Evolutionary conservation across 1,140 invertebrate species (phyloP), one percentile per base, ranked within the genome.

Genomic region (Drosophila triauraria): DNA sequence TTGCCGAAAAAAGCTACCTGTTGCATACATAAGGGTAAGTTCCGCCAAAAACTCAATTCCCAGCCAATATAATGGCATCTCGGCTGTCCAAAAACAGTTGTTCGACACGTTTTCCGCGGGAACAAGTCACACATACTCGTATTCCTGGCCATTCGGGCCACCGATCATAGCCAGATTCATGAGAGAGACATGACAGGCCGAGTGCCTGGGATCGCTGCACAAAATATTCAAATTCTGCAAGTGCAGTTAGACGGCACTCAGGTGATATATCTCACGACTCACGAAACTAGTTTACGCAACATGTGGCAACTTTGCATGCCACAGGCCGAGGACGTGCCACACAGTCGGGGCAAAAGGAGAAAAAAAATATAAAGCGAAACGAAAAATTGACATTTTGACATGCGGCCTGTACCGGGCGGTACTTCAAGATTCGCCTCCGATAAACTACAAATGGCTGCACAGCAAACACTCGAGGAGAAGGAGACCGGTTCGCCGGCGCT

Each of bases 371-470:
- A 70, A 46, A 65, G 27, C 30, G 67, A 70, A 62, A 67, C 82
- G 35, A 88, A 87, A 90, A 90, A 85, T 90, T 90, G 85, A 85
- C 85, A 90, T 90, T 90, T 90, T 90, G 85, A 90, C 85, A 90
- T 90, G 86, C 62, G 75, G 75, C 51, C 46, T 78, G 75, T 75
- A 75, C 58, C 56, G 75, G 81, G 81, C 81, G 85, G 65, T 90
- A 61, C 85, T 80, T 85, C 85, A 85, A 90, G 85, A 90, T 90
- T 82, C 80, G 74, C 84, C 80, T 61, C 80, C 83, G 85, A 90
- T 90, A 90, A 88, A 76, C 85, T 76, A 83, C 80, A 90, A 88
- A 88, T 87, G 84, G 84, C 63, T 71, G 38, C 44, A 60, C 23
- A 32, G 4, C 6, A 25, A 5, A 30, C n/a, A 35, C n/a, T 32